Evolutionary conservation across 2,888 invertebrate species (phyloP).

Genomic region (Melinaea menophilus): DNA sequence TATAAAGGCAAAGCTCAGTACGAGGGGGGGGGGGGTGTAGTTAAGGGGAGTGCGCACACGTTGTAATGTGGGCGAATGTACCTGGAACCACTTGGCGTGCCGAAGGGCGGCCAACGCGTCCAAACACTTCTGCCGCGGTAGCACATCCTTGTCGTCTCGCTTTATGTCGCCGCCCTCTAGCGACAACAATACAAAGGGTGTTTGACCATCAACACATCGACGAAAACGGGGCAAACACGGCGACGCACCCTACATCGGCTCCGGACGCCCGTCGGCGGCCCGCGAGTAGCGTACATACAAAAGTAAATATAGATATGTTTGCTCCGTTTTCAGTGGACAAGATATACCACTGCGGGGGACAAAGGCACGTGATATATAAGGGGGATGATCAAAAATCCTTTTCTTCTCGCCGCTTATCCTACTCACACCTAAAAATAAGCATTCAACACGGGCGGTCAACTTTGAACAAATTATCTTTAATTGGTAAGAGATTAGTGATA

Average conservation of each 20-base stretch:
- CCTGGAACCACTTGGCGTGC: slow-evolving; percentile 99
- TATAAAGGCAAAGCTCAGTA: slow-evolving; percentile 8
- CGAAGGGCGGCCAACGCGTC: slow-evolving; percentile 99
- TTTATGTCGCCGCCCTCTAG: slow-evolving; percentile 80
- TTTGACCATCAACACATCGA: slow-evolving; percentile 83
- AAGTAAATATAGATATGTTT: slow-evolving; percentile 51
- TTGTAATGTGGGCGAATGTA: slow-evolving; percentile 77
- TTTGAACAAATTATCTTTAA: slow-evolving; percentile 76
- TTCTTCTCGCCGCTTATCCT: slow-evolving; percentile 70
- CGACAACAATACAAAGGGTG: slow-evolving; percentile 83
- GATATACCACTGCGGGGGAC: slow-evolving; percentile 62
- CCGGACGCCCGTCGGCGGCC: neutral
- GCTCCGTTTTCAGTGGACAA: slow-evolving; percentile 72
- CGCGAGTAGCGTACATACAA: slow-evolving; percentile 4
- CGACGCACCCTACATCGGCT: slow-evolving; percentile 23
- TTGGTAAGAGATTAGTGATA: slow-evolving; percentile 44
- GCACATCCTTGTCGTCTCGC: slow-evolving; percentile 93
- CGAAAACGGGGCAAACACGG: slow-evolving; percentile 74
- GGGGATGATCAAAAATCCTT: slow-evolving; percentile 85
- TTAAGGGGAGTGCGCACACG: slow-evolving; percentile 61
- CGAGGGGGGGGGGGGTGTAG: slow-evolving; percentile 12
- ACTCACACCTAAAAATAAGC: slow-evolving; percentile 76
- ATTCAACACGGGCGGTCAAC: slow-evolving; percentile 65
- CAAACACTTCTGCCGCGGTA: slow-evolving; percentile 99
- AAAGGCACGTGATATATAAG: slow-evolving; percentile 59